A percentile compares a stretch with the other conserved stretches of the same genome.
Conservation (phyloP, 2,113 vertebrate genomes). For the Dipodomys spectabilis region DNA sequence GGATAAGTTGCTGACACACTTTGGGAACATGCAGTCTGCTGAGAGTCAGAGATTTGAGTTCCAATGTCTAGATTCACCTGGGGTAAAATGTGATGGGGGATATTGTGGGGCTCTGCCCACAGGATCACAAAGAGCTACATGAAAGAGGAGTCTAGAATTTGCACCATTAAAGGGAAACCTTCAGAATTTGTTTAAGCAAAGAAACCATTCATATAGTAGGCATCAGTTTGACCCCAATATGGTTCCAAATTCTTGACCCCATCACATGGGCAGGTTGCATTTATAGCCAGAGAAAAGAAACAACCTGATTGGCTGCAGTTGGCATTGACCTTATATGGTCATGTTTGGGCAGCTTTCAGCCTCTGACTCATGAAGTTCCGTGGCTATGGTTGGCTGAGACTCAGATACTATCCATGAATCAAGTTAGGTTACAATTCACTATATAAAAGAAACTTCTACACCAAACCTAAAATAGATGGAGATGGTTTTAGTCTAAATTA, state of each 20-base stretch:
- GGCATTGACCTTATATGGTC: not conserved
- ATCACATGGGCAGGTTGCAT: not conserved
- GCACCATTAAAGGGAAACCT: not conserved
- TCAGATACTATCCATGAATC: not conserved
- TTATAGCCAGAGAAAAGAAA: not conserved
- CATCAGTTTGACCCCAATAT: not conserved
- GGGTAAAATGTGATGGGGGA: not conserved
- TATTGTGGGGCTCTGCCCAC: not conserved
- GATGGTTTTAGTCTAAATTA: no score
- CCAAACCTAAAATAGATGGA: not conserved
- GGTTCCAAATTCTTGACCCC: not conserved
- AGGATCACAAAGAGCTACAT: not conserved
- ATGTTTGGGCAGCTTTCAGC: not conserved
- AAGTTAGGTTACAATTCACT: not conserved
- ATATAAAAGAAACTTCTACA: not conserved
- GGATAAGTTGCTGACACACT: not conserved
- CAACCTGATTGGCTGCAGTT: not conserved
- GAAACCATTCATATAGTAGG: not conserved
- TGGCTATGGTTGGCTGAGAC: not conserved
- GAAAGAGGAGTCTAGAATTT: not conserved
- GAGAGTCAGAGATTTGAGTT: not conserved
- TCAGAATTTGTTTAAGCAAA: not conserved
- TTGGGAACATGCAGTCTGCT: not conserved
- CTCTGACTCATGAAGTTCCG: not conserved
- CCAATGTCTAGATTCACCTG: not conserved